Evolutionary conservation across 2,797 vertebrate species (phyloP), one percentile per base, ranked within the genome.

Genomic region (Paedocypris micromegethes): DNA sequence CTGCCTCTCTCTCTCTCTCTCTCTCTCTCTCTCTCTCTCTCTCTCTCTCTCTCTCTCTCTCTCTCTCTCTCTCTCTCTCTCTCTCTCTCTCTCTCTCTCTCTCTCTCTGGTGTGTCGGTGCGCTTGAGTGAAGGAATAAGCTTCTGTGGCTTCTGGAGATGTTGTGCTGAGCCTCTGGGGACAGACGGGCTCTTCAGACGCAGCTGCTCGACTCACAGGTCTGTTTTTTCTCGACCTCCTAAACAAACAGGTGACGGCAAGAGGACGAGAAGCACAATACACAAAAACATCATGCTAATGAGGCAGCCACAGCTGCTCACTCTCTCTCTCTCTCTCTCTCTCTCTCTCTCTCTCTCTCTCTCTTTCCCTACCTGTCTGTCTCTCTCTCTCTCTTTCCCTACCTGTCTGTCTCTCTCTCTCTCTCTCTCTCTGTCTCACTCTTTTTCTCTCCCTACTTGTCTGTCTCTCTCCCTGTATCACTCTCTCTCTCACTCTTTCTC

Each of bases 211-310:
- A 73, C 79, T 87, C 23, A 23, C 23, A 23, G 23, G 81, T 84
- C 85, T 82, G 79, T 87, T 82, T 87, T 88, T 9, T 63, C 9
- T 70, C 6, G 59, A 53, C 59, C 68, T 70, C 47, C 63, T 66
- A 65, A 78, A 68, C 42, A 59, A 67, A 73, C 38, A 69, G 9
- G 8, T 58, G 50, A 63, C 40, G 44, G 59, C 60, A 45, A 23
- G 3, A 63, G 60, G 59, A 47, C 48, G 70, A 70, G 2, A 7
- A 62, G 42, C 38, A 42, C 54, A 52, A 75, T 58, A 72, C 66
- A 85, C 79, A 86, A 86, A 87, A 86, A 88, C 87, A 88, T 80
- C 82, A 87, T 86, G 85, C 80, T 87, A 87, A 87, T 87, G 83
- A 82, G 64, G 9, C 62, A 76, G 60, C 78, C 79, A 88, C 88